These are phyloP conservation scores for Neodon shergylaensis DNA, from an alignment of 2,113 vertebrate species.

Conservation along the genomic window DNA sequence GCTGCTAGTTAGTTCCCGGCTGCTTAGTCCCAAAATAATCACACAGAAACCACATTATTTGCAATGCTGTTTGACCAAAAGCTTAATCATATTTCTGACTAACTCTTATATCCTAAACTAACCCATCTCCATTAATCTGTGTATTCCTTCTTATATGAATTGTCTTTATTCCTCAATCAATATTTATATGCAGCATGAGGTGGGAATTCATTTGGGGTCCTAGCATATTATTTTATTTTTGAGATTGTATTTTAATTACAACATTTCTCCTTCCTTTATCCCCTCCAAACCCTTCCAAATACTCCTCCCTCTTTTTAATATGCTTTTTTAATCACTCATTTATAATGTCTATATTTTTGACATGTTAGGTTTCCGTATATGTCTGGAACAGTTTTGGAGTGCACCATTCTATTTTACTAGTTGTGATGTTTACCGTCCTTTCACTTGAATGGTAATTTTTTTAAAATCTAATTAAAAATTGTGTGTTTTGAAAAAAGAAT, in stretches of 20 bases:
- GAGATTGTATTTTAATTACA: too few relatives aligned
- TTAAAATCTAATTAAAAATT: not conserved
- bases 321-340: not conserved
- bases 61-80: too few relatives aligned
- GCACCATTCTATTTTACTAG: not conserved
- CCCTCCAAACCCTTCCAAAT: too few relatives aligned
- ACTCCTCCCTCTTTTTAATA: too few relatives aligned
- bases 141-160: not conserved
- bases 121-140: too few relatives aligned
- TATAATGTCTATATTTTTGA: not conserved
- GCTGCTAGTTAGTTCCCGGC: too few relatives aligned
- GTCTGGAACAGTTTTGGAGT: not conserved
- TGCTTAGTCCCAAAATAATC: too few relatives aligned
- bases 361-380: not conserved
- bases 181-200: not conserved
- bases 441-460: not conserved
- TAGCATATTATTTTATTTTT: not conserved
- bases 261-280: too few relatives aligned
- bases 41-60: too few relatives aligned
- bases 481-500: not conserved
- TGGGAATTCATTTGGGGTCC: not conserved
- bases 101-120: too few relatives aligned
- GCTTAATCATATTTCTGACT: too few relatives aligned
- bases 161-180: not conserved
- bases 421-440: not conserved